Evolutionary conservation across 2,113 vertebrate species (phyloP).

Genomic region (Sminthopsis crassicaudata): DNA sequence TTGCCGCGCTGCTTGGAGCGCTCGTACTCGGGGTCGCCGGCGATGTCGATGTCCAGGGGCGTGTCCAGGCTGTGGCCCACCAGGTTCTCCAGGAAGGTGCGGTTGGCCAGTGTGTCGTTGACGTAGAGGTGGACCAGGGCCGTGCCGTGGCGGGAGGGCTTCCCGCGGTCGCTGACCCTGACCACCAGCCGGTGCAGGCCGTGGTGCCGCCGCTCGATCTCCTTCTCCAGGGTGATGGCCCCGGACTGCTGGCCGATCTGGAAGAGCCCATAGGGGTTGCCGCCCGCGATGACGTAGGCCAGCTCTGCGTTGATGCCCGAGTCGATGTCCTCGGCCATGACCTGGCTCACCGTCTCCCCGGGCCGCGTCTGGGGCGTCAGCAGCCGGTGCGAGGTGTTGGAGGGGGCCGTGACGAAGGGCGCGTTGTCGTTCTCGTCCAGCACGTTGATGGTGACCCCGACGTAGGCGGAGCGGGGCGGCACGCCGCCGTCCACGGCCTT

Average conservation of each 20-base stretch:
- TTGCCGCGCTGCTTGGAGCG: conserved; percentile 92
- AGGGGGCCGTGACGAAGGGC: conserved; percentile 94
- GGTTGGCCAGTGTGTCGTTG: conserved; percentile 94
- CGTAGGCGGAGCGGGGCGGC: conserved; percentile 94
- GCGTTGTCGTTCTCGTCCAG: conserved; percentile 98
- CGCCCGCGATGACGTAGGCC: conserved; percentile 91
- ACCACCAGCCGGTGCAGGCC: conserved; percentile 97
- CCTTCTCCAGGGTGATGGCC: conserved; percentile 93
- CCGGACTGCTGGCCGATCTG: conserved; percentile 91
- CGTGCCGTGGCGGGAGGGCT: conserved; percentile 92
- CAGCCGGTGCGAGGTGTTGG: conserved; percentile 94
- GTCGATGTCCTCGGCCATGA: conserved; percentile 96
- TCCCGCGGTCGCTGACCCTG: conserved; percentile 93
- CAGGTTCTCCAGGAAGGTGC: conserved; percentile 92
- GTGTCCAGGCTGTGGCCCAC: conserved; percentile 97
- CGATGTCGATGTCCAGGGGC: conserved; percentile 95
- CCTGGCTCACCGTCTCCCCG: conserved; percentile 91
- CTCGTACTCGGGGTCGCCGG: conserved; percentile 94
- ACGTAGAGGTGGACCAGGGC: conserved; percentile 96
- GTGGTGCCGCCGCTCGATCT: conserved; percentile 93
- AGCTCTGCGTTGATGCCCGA: conserved; percentile 92
- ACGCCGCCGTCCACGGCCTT: conserved; percentile 94
- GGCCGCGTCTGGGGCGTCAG: conserved; percentile 89
- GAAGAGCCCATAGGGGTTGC: conserved; percentile 96
- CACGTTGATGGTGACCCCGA: conserved; percentile 97